A percentile compares a stretch with the other conserved stretches of the same genome.
Evolutionary conservation across 2,888 invertebrate genomes (phyloP).

Genomic region (Pomacea canaliculata): DNA sequence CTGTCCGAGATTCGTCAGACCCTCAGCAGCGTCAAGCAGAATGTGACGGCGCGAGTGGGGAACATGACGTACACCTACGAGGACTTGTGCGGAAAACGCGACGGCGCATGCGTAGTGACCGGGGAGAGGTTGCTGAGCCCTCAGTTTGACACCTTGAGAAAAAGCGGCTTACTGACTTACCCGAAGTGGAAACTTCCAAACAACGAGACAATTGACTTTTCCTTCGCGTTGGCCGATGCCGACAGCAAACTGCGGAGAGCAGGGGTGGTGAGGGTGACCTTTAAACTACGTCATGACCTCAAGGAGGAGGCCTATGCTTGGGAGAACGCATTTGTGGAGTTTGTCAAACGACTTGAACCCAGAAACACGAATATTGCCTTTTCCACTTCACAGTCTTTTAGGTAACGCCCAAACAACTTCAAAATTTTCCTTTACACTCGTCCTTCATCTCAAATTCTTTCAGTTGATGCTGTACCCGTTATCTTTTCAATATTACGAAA

Average conservation of each 20-base stretch:
- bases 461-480: too few relatives aligned
- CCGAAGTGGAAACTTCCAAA: constrained; percentile 27
- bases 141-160: constrained; percentile 10
- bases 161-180: constrained; percentile 12
- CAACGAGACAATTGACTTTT: constrained; percentile 8
- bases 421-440: neutral
- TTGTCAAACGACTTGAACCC: neutral
- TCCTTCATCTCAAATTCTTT: too few relatives aligned
- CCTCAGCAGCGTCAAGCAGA: constrained; percentile 12
- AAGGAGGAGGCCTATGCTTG: constrained; percentile 10
- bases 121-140: constrained; percentile 20
- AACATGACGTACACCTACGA: constrained; percentile 14
- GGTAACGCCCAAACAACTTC: constrained; percentile 11
- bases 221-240: constrained; percentile 20
- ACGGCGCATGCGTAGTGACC: constrained; percentile 19
- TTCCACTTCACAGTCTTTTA: constrained; percentile 45
- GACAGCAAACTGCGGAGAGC: constrained; percentile 11
- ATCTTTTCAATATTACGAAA: too few relatives aligned
- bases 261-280: constrained; percentile 19
- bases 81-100: constrained; percentile 16
- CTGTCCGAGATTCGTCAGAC: constrained; percentile 29
- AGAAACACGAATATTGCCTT: constrained; percentile 24
- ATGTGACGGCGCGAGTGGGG: constrained; percentile 3
- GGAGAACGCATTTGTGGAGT: constrained; percentile 21
- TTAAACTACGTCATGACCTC: constrained; percentile 22